These are phyloP conservation scores for Nematolebias whitei DNA, from an alignment of 2,113 vertebrate species.

Conservation along the genomic window DNA sequence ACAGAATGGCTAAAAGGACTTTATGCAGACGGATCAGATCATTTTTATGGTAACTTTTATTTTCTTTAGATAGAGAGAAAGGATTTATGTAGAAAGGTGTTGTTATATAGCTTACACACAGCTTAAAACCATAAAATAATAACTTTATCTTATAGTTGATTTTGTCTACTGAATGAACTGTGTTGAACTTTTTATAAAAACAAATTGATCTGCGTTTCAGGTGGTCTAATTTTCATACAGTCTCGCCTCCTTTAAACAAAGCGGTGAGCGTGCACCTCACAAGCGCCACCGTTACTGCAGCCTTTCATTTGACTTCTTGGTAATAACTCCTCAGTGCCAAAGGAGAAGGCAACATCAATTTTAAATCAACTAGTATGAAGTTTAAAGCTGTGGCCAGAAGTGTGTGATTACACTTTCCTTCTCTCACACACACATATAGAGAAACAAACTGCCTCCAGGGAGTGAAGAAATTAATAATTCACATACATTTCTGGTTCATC, in stretches of 20 bases:
- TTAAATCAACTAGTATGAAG: conserved; percentile 71
- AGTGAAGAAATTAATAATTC: conserved; percentile 70
- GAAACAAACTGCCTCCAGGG: conserved; percentile 43
- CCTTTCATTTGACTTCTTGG: conserved; percentile 51
- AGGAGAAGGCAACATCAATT: conserved; percentile 63
- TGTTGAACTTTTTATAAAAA: no score
- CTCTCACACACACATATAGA: conserved; percentile 2
- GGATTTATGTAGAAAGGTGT: no score
- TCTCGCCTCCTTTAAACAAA: conserved; percentile 40
- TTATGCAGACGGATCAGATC: no score
- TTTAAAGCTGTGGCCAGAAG: conserved; percentile 46
- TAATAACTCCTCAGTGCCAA: conserved; percentile 63
- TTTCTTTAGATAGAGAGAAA: no score
- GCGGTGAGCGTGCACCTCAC: conserved; percentile 31
- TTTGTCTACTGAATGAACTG: no score
- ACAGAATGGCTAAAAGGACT: no score
- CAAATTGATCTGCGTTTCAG: conserved; percentile 1
- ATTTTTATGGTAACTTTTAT: no score
- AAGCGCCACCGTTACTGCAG: conserved; percentile 30
- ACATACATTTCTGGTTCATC: conserved; percentile 55
- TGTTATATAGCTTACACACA: no score
- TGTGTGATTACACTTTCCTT: neutral
- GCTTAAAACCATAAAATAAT: no score
- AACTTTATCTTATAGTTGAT: no score
- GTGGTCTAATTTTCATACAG: conserved; percentile 38